A percentile compares a stretch with the other conserved stretches of the same genome.
Evolutionary conservation across 1,140 invertebrate genomes (phyloP).

Genomic region (Archegozetes longisetosus): DNA sequence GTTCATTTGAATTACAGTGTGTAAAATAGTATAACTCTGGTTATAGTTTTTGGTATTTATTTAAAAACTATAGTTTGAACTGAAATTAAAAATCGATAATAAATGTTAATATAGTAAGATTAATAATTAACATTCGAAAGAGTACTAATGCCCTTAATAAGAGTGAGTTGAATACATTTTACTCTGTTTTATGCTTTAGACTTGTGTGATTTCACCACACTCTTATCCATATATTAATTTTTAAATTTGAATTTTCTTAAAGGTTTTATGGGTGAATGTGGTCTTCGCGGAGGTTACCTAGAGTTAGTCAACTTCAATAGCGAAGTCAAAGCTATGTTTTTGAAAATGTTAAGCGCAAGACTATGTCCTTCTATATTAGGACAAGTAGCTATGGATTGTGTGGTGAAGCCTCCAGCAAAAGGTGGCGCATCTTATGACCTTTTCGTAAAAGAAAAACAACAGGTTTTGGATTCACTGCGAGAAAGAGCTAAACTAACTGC

Average conservation of each 20-base stretch:
- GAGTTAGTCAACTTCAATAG: slow-evolving; percentile 78
- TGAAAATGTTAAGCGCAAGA: slow-evolving; percentile 87
- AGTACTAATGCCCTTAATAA: too few relatives aligned
- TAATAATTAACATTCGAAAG: too few relatives aligned
- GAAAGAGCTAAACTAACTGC: slow-evolving; percentile 62
- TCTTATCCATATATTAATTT: too few relatives aligned
- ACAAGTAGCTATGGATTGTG: slow-evolving; percentile 56
- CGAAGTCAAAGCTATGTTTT: slow-evolving; percentile 62
- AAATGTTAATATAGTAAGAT: too few relatives aligned
- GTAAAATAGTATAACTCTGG: too few relatives aligned
- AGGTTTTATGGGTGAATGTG: slow-evolving; percentile 60
- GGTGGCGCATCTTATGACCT: slow-evolving; percentile 67
- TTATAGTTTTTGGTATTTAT: too few relatives aligned
- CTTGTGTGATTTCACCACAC: too few relatives aligned
- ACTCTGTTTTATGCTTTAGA: too few relatives aligned
- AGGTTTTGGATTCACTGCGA: slow-evolving; percentile 60
- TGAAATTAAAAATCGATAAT: too few relatives aligned
- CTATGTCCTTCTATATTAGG: slow-evolving; percentile 81
- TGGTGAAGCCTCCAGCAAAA: slow-evolving; percentile 59
- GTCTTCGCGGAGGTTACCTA: slow-evolving; percentile 79
- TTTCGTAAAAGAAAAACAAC: slow-evolving; percentile 56
- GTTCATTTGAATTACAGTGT: too few relatives aligned
- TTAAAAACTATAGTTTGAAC: too few relatives aligned
- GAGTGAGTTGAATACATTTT: too few relatives aligned
- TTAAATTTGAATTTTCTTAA: neutral